phyloP scores from a whole-genome alignment of 30 jellyfish, hydroid and myxozoan genomes.

The Catostylus mosaicus region DNA sequence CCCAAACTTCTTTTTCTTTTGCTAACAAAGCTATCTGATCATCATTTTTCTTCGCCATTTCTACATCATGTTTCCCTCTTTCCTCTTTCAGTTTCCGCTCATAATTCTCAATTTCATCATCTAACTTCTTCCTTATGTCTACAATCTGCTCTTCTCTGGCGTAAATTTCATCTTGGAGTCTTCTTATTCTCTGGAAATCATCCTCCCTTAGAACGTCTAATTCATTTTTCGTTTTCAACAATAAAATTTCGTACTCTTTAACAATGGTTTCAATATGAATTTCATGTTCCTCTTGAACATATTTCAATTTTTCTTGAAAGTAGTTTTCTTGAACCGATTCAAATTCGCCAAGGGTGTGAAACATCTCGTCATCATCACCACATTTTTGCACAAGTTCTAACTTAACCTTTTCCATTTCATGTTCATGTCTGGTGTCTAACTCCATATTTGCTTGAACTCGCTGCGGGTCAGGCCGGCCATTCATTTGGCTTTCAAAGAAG shows the following conservation, averaged over 20 bases:
- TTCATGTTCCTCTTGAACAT: constrained; percentile 66
- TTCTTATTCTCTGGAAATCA: constrained; percentile 58
- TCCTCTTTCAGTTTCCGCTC: constrained; percentile 33
- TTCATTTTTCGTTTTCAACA: constrained; percentile 55
- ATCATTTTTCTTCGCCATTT: constrained; percentile 31
- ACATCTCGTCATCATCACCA: constrained; percentile 72
- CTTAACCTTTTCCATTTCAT: constrained; percentile 56
- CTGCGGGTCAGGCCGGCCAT: constrained; percentile 30
- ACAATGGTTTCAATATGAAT: constrained; percentile 28
- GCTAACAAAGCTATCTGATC: constrained; percentile 19
- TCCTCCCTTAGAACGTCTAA: constrained; percentile 54
- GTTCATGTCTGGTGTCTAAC: constrained; percentile 48
- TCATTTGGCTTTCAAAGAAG: constrained; percentile 32
- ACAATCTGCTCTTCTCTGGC: constrained; percentile 50
- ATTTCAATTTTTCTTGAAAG: constrained; percentile 58
- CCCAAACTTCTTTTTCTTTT: constrained; percentile 48
- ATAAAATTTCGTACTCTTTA: constrained; percentile 40
- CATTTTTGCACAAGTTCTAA: constrained; percentile 45
- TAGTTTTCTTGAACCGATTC: constrained; percentile 69
- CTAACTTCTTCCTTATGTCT: constrained; percentile 46
- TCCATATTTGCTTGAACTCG: constrained; percentile 41
- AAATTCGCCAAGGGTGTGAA: constrained; percentile 48
- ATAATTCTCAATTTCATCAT: constrained; percentile 7
- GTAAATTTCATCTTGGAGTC: constrained; percentile 65
- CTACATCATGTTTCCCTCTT: constrained; percentile 18